Base-by-base conservation (phyloP, 2,888 invertebrate genomes). In the Odontomyia ornata region DNA sequence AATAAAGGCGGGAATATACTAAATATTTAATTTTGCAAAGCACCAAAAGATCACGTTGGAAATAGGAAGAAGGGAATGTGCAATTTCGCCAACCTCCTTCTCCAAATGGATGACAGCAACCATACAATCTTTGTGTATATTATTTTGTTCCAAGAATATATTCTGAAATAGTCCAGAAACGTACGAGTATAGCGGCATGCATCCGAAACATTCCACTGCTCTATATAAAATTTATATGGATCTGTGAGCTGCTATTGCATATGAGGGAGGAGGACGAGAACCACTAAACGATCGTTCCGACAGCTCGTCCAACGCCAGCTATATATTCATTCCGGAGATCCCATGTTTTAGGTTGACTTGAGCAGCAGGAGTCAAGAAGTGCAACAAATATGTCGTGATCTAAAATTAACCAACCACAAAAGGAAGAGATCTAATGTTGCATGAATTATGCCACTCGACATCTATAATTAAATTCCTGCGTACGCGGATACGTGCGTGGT, bases 391-490 rank as follows among this genome's bases (percentile, higher is more conserved):
- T 71, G 27, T 27, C 15, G 46, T 1, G 15, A 13, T 73, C 57
- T 73, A 73, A 69, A 69, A 69, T 69, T 69, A 69, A 46, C 46
- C 23, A 25, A 57, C 57, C 23, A 73, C 73, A 73, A 73, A 73
- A 73, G 73, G 73, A 73, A 73, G 60, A 73, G 73, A 57, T 73
- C 73, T 43, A 73, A 73, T 73, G 73, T 57, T 57, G 73, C 73
- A 57, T 73, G 73, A 60, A 73, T 60, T 73, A 57, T 73, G 73
- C 57, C 60, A 73, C 25, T 36, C 73, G 73, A 23, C 47, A 43
- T 52, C 52, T 52, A 71, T 27, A 71, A 73, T 73, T 60, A 73
- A 60, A 60, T 57, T 36, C 73, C 36, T 73, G 21, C 13, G 11
- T 4, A 36, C 9, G 36, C 3, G 36, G 69, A 69, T 69, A 27